Evolutionary conservation across 2,113 vertebrate genomes (phyloP), one percentile per base, ranked within the genome.

Genomic region (Stigmatopora nigra): DNA sequence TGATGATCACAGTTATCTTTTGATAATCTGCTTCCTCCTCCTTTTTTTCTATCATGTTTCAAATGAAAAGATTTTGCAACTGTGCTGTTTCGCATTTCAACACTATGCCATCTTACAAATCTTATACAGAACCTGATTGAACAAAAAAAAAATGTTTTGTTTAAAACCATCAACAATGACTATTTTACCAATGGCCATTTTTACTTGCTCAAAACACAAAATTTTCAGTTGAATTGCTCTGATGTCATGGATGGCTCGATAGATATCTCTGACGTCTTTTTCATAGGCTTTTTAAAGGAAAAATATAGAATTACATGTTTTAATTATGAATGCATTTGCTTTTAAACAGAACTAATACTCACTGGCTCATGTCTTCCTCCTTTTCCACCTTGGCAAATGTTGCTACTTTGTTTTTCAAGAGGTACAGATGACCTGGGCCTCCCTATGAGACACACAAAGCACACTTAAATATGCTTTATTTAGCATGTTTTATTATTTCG

Each of bases 361-460:
- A 99, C 97, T 94, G 91, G 90, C 95, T 96, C 92, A 99, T 92
- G 88, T 98, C 96, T 68, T 99, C 97, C 65, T 99, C 97, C 75
- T 99, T 99, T 84, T 97, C 96, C 86, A 99, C 95, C 86, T 99
- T 98, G 71, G 97, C 97, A 0, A 99, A 99, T 1, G 97, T 99
- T 63, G 96, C 96, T 25, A 99, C 97, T 85, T 99, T 99, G 83
- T 99, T 99, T 89, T 98, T 98, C 80, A 99, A 84, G 76, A 99
- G 82, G 76, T 99, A 99, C 19, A 99, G 88, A 81, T 99, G 94
- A 41, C 97, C 97, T 0, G 97, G 97, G 11, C 97, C 97, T 11
- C 97, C 97, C 97, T 99, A 22, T 65, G 10, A 20, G 49, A 46
- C 71, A 58, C 52, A 61, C 49, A 65, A 65, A 48, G 59, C 68